A percentile compares a stretch with the other conserved stretches of the same genome.
phyloP scores from a whole-genome alignment of 2,113 vertebrate species.

The Leptocoma aspasia region DNA sequence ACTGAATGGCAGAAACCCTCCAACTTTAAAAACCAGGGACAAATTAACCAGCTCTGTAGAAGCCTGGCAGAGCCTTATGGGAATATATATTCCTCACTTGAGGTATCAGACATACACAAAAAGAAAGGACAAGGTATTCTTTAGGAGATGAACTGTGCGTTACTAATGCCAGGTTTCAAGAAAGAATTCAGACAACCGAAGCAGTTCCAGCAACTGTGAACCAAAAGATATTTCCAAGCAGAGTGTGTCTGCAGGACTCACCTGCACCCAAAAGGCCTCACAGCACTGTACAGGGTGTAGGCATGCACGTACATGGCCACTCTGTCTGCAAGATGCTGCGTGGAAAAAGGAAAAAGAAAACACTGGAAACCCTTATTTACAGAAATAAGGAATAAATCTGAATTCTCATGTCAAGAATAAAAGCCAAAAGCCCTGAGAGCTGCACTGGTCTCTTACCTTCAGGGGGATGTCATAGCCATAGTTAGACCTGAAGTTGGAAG shows the following conservation, averaged over 20 bases:
- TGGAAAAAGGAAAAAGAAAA: not conserved
- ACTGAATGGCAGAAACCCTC: not conserved
- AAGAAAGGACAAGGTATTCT: not conserved
- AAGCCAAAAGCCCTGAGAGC: not conserved
- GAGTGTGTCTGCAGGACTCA: slow-evolving; percentile 12
- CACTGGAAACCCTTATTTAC: not conserved
- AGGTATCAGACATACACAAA: not conserved
- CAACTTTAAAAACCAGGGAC: not conserved
- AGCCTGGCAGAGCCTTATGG: fast-evolving
- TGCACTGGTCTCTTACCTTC: slow-evolving; percentile 74
- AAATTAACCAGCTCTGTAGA: not conserved
- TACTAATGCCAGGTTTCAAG: not conserved
- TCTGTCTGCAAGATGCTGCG: slow-evolving; percentile 92
- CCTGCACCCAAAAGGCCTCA: slow-evolving; percentile 98
- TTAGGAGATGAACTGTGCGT: not conserved
- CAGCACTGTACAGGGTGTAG: slow-evolving; percentile 96
- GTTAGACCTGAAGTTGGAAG: slow-evolving; percentile 94
- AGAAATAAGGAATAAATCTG: not conserved
- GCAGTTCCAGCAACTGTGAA: not conserved
- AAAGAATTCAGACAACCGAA: not conserved
- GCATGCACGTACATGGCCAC: slow-evolving; percentile 99
- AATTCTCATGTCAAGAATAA: not conserved
- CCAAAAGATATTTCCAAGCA: not conserved
- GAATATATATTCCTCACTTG: not conserved
- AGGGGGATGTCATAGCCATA: slow-evolving; percentile 96